These are phyloP conservation scores for Acrocephalus scirpaceus DNA, from an alignment of 2,797 vertebrate species.

Conservation along the genomic window DNA sequence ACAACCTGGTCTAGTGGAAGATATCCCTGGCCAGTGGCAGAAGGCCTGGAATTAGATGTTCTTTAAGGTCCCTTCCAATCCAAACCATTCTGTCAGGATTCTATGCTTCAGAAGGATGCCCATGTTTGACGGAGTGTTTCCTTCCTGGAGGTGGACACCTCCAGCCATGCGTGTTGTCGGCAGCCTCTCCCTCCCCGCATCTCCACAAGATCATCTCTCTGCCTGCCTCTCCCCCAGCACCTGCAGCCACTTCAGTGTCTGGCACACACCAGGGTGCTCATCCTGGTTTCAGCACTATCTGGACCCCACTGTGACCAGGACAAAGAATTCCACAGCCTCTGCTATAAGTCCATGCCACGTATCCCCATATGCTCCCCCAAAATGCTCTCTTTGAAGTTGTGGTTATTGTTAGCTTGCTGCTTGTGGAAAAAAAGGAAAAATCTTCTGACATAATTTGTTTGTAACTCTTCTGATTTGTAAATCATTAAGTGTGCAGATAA, in stretches of 20 bases:
- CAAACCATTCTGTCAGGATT: not conserved
- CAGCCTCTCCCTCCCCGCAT: rapidly evolving
- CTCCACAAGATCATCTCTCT: not conserved
- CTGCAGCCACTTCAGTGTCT: not conserved
- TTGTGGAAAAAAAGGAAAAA: not conserved
- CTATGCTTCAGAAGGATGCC: not conserved
- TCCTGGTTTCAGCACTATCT: not conserved
- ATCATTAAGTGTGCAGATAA: not conserved
- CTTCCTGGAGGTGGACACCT: not conserved
- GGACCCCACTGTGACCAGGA: not conserved
- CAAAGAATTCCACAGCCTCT: not conserved
- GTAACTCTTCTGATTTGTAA: not conserved
- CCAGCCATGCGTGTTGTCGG: rapidly evolving
- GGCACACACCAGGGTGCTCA: not conserved
- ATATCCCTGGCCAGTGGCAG: not conserved
- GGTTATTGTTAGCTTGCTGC: not conserved
- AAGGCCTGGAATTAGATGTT: not conserved
- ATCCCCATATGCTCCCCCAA: not conserved
- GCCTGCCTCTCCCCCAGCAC: not conserved
- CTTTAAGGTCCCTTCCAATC: not conserved
- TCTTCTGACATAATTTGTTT: not conserved
- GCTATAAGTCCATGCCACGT: rapidly evolving
- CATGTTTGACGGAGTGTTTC: not conserved
- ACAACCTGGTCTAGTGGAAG: not conserved
- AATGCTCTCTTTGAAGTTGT: rapidly evolving